These are phyloP conservation scores for Gryon sp. DNA, from an alignment of 1,140 invertebrate species.

Conservation along the genomic window DNA sequence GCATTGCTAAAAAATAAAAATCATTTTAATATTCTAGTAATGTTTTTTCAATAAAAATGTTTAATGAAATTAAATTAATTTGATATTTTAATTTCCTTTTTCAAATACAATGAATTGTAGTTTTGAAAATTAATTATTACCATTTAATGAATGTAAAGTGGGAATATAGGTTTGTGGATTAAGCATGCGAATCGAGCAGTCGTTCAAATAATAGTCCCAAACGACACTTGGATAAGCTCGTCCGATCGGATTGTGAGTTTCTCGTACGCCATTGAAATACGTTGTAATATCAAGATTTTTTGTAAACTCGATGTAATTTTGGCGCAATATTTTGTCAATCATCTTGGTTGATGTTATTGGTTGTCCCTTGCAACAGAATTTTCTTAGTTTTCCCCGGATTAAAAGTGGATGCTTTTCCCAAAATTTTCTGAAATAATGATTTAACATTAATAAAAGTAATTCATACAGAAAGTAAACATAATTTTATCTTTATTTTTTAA, in stretches of 20 bases:
- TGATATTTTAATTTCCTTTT: too few species aligned
- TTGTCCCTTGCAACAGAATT: conserved; percentile 82
- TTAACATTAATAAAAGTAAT: too few species aligned
- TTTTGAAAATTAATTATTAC: conserved; percentile 60
- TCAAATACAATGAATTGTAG: conserved; percentile 1
- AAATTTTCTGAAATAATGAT: conserved; percentile 15
- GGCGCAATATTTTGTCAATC: conserved; percentile 88
- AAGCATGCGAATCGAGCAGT: conserved; percentile 93
- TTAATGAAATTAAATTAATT: too few species aligned
- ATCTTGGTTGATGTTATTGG: conserved; percentile 86
- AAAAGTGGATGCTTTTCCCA: conserved; percentile 90
- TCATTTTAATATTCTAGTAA: conserved; percentile 3
- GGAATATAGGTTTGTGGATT: conserved; percentile 95
- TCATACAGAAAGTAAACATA: too few species aligned
- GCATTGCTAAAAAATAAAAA: conserved; percentile 82
- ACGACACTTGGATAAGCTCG: conserved; percentile 87
- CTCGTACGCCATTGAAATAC: conserved; percentile 87
- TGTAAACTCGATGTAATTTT: conserved; percentile 87
- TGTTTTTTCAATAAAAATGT: too few species aligned
- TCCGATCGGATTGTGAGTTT: conserved; percentile 93
- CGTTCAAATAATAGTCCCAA: conserved; percentile 95
- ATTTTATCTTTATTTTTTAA: neutral
- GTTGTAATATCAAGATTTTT: conserved; percentile 95
- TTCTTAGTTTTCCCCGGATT: conserved; percentile 77
- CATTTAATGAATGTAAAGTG: conserved; percentile 82